Percentiles rank a stretch among this genome's conserved stretches.
These are phyloP conservation scores for Elachura formosa DNA, from an alignment of 2,113 vertebrate genomes.

Conservation along the genomic window DNA sequence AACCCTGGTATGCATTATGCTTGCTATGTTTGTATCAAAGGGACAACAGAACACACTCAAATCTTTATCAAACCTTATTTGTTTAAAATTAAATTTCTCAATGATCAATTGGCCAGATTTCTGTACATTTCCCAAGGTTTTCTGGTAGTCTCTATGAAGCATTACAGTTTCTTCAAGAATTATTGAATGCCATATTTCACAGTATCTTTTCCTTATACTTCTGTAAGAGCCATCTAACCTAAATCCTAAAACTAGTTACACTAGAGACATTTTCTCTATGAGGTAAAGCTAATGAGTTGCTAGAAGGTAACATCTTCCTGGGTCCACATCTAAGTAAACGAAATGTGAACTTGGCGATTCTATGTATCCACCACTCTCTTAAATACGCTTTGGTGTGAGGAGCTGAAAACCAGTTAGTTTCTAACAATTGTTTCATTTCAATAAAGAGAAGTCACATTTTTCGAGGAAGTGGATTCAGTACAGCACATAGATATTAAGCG, in stretches of 20 bases:
- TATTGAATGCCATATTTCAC: not conserved
- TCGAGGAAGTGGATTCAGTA: slow-evolving; percentile 22
- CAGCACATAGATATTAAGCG: slow-evolving; percentile 5
- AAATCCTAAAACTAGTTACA: not conserved
- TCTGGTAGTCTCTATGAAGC: not conserved
- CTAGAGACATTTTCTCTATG: not conserved
- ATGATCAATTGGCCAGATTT: not conserved
- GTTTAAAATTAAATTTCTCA: not conserved
- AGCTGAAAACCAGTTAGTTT: not conserved
- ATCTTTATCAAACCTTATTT: not conserved
- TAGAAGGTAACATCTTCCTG: not conserved
- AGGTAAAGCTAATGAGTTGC: not conserved
- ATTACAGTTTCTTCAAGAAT: not conserved
- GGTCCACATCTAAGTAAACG: not conserved
- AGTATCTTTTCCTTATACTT: not conserved
- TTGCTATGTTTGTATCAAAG: not conserved
- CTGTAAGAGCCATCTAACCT: not conserved
- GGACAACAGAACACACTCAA: not conserved
- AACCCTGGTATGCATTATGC: not conserved
- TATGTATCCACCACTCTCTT: not conserved
- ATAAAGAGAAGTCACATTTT: slow-evolving; percentile 12
- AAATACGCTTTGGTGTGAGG: not conserved
- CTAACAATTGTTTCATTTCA: slow-evolving; percentile 24
- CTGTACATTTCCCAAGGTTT: not conserved
- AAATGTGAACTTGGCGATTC: not conserved